phyloP scores from a whole-genome alignment of 1,140 invertebrate species.

The Drosophila lini region DNA sequence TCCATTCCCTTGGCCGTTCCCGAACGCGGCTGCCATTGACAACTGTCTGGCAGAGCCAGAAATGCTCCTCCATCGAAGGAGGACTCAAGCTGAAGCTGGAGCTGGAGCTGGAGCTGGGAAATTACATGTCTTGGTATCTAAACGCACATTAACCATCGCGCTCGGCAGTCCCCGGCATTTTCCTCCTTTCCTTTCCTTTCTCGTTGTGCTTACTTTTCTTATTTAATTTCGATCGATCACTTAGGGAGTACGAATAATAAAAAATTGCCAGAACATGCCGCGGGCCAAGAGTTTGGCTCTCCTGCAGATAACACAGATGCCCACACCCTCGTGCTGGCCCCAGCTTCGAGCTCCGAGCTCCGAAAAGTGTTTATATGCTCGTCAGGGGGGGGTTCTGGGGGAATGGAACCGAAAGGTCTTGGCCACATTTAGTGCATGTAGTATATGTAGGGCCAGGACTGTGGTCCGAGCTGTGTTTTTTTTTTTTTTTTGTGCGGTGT shows the following conservation, averaged over 20 bases:
- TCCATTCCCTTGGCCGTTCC: background rate
- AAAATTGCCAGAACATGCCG: slow-evolving; percentile 71
- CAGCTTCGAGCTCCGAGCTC: background rate
- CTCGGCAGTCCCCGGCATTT: slow-evolving; percentile 43
- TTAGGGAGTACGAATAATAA: slow-evolving; percentile 79
- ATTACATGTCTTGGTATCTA: slow-evolving; percentile 80
- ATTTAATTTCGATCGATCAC: slow-evolving; percentile 82
- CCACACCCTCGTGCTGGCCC: background rate
- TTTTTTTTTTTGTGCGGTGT: background rate
- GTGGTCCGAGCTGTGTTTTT: background rate
- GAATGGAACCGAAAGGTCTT: background rate
- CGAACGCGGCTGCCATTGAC: slow-evolving; percentile 48
- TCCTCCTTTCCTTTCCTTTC: slow-evolving; percentile 52
- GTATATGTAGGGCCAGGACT: background rate
- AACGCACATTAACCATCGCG: slow-evolving; percentile 81
- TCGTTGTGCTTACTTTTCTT: slow-evolving; percentile 73
- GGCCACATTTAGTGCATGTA: slow-evolving; percentile 7
- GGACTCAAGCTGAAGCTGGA: slow-evolving; percentile 1
- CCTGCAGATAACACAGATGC: slow-evolving; percentile 52
- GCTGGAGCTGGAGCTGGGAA: slow-evolving; percentile 56
- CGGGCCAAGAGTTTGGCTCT: slow-evolving; percentile 45
- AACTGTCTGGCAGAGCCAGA: slow-evolving; percentile 54
- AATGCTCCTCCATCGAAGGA: slow-evolving; percentile 6
- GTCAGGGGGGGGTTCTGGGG: background rate
- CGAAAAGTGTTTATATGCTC: slow-evolving; percentile 30